A percentile compares a stretch with the other conserved stretches of the same genome.
Conservation (phyloP, 2,888 invertebrate genomes). For the Drepana falcataria region DNA sequence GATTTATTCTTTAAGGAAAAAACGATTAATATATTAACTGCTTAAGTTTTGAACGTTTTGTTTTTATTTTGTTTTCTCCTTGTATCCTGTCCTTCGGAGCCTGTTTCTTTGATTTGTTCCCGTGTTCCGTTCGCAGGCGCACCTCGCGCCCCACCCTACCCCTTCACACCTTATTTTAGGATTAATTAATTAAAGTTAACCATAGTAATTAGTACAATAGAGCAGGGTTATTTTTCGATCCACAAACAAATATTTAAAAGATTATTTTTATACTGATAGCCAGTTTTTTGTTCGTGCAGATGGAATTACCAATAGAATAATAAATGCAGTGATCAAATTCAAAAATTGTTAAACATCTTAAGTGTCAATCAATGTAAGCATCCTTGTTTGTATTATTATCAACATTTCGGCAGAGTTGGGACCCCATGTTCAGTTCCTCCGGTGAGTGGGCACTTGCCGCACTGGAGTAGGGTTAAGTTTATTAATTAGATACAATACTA, state of each 20-base stretch:
- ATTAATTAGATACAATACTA: constrained; percentile 70
- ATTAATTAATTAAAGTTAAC: constrained; percentile 76
- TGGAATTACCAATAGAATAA: constrained; percentile 62
- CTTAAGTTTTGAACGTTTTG: constrained; percentile 75
- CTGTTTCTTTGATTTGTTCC: constrained; percentile 45
- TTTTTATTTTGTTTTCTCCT: constrained; percentile 62
- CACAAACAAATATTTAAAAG: constrained; percentile 72
- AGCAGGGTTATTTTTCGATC: constrained; percentile 79
- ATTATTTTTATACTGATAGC: constrained; percentile 78
- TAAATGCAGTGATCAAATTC: constrained; percentile 57
- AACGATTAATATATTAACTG: constrained; percentile 79
- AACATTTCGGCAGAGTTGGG: constrained; percentile 67
- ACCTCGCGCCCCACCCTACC: constrained; percentile 64
- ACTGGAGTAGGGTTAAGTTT: constrained; percentile 72
- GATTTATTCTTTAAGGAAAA: constrained; percentile 76
- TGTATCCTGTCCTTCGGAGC: constrained; percentile 54
- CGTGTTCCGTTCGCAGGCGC: constrained; percentile 43
- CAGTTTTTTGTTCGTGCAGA: constrained; percentile 74
- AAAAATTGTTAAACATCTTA: constrained; percentile 64
- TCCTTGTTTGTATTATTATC: constrained; percentile 62
- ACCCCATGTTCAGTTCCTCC: constrained; percentile 24
- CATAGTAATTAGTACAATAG: constrained; percentile 78
- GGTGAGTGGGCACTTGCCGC: too few relatives aligned
- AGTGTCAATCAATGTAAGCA: constrained; percentile 60
- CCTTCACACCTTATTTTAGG: constrained; percentile 74